Percentiles rank a stretch among this genome's conserved stretches.
Conservation (phyloP, 2,113 vertebrate species). For the Caracal caracal region DNA sequence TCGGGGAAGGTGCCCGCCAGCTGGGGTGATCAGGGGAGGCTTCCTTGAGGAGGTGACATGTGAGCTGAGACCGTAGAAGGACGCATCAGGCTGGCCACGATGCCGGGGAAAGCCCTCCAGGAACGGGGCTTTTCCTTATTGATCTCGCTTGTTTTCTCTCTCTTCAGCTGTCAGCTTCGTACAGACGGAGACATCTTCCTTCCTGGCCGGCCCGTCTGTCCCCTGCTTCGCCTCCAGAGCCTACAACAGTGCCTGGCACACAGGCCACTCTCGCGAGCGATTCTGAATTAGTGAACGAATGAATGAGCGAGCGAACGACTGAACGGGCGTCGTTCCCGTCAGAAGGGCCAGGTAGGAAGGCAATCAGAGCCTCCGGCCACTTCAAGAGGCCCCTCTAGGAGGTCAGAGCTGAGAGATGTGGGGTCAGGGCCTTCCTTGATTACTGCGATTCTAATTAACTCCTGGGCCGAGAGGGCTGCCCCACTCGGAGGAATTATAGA, state of each 20-base stretch:
- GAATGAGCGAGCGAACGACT: neutral
- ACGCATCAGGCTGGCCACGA: neutral
- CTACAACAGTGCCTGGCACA: neutral
- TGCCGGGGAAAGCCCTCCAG: neutral
- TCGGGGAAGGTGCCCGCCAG: neutral
- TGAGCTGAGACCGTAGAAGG: neutral
- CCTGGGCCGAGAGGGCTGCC: neutral
- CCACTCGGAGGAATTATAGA: constrained; percentile 78
- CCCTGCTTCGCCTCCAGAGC: neutral
- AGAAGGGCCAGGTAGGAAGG: neutral
- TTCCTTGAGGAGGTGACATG: neutral
- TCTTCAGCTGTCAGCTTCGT: neutral
- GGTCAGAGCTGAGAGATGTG: constrained; percentile 62
- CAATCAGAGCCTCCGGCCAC: neutral
- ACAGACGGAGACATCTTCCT: neutral
- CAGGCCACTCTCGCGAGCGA: neutral
- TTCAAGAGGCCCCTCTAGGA: constrained; percentile 25
- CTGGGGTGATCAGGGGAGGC: neutral
- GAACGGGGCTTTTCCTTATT: neutral
- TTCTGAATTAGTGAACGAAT: neutral
- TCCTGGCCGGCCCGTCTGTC: neutral
- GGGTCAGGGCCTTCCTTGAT: constrained; percentile 81
- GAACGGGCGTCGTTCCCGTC: neutral
- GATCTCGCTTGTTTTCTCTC: neutral
- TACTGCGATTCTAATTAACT: constrained; percentile 83